Conservation (phyloP, 2,797 vertebrate species). For the Linurgus olivaceus region DNA sequence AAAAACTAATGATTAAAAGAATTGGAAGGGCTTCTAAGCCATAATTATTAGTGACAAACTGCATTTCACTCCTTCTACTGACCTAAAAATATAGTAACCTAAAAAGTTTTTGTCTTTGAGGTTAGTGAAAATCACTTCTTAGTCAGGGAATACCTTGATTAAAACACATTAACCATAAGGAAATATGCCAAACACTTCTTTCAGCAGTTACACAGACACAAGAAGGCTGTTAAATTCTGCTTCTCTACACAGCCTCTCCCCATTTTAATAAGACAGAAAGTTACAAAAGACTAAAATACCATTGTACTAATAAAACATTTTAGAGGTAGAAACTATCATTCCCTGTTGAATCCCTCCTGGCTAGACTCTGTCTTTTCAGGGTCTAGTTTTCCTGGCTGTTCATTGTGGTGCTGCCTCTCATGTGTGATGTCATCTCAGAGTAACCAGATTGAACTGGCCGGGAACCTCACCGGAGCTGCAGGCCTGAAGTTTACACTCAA, state of each 20-base stretch:
- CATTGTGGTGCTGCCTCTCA: conserved; percentile 27
- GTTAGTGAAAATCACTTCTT: neutral
- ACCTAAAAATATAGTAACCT: neutral
- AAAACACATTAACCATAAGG: neutral
- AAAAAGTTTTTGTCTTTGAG: neutral
- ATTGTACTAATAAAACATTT: neutral
- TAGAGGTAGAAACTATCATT: neutral
- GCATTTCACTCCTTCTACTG: neutral
- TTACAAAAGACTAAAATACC: neutral
- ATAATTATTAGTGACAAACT: neutral
- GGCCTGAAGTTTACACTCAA: conserved; percentile 86
- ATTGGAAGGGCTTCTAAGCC: neutral
- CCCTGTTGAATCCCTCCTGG: neutral
- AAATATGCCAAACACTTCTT: neutral
- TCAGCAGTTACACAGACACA: neutral
- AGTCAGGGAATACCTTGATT: neutral
- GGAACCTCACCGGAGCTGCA: conserved; percentile 72
- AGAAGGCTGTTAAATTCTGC: neutral
- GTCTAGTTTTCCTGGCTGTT: neutral
- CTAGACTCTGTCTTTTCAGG: neutral
- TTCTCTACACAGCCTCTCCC: neutral
- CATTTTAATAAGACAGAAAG: neutral
- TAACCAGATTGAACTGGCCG: conserved; percentile 90
- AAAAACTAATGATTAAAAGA: neutral
- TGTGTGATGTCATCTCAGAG: conserved; percentile 83